Base-by-base conservation (phyloP, 2,888 invertebrate species). In the Enchytraeus crypticus region DNA sequence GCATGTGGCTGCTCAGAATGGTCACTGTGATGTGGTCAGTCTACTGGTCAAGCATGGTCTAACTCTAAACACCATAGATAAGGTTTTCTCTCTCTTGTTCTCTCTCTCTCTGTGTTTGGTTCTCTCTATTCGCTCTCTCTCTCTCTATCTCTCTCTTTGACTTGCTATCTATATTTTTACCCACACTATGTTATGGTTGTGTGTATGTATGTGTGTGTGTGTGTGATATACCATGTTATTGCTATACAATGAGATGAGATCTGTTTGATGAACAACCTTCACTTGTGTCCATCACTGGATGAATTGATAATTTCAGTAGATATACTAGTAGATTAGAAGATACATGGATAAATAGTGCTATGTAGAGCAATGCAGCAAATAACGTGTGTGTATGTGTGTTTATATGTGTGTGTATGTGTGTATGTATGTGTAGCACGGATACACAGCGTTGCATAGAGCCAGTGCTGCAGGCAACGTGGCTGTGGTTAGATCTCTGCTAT, bases 381-480 rank as follows among this genome's bases (percentile, higher is more conserved):
- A n/a, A n/a, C n/a, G n/a, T n/a, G n/a, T n/a, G n/a, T n/a, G n/a
- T n/a, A n/a, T n/a, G n/a, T n/a, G n/a, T n/a, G n/a, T n/a, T n/a
- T n/a, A n/a, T n/a, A n/a, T n/a, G n/a, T n/a, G n/a, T n/a, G n/a
- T n/a, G n/a, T n/a, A n/a, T n/a, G n/a, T n/a, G n/a, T 27, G 21
- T 55, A 18, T 11, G 45, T 59, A 21, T 14, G 60, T 61, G 26
- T 77, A 85, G 85, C 83, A 86, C 73, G 87, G 89, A 67, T 85
- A 87, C 81, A 86, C 87, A 74, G 84, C 89, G 72, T 74, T 88
- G 70, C 89, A 89, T 77, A 84, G 87, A 73, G 89, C 90, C 67
- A 86, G 89, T 69, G 87, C 88, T 71, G 88, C 89, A 77, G 91
- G 90, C 69, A 87, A 89, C 79, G 82, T 86, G 72, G 86, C 87